Conservation (phyloP, 2,797 vertebrate species). For the Heliangelus exortis region DNA sequence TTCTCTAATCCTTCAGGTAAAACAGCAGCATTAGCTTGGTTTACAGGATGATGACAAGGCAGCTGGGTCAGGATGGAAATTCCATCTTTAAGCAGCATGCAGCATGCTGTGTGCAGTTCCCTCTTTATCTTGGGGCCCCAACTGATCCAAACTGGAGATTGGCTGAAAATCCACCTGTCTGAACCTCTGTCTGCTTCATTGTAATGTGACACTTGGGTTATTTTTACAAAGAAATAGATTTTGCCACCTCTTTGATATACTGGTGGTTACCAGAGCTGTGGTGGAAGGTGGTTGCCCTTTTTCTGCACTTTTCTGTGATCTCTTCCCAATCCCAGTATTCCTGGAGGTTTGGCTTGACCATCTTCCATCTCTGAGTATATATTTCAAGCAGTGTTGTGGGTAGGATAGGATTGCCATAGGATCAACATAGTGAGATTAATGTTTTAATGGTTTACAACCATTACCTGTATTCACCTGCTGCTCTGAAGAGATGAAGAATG, state of each 20-base stretch:
- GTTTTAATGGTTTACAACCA: background rate
- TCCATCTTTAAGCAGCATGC: accelerated
- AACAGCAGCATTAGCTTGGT: background rate
- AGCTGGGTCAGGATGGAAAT: background rate
- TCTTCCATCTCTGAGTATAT: background rate
- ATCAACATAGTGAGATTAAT: background rate
- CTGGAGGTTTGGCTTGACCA: background rate
- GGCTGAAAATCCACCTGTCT: background rate
- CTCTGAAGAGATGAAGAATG: background rate
- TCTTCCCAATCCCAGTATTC: background rate
- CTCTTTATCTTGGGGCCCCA: background rate
- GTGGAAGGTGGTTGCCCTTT: background rate
- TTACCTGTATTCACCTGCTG: background rate
- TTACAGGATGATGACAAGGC: background rate
- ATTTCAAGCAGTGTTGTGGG: background rate
- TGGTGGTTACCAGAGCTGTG: background rate
- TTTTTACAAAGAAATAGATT: background rate
- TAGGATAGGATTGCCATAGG: background rate
- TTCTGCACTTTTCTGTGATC: background rate
- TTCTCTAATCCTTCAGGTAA: conserved; percentile 92
- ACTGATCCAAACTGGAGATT: background rate
- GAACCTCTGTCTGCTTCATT: background rate
- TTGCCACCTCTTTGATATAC: background rate
- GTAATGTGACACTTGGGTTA: background rate
- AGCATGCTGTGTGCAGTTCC: accelerated